Evolutionary conservation across 2,888 invertebrate species (phyloP).

Genomic region (Yponomeuta plumbellus): DNA sequence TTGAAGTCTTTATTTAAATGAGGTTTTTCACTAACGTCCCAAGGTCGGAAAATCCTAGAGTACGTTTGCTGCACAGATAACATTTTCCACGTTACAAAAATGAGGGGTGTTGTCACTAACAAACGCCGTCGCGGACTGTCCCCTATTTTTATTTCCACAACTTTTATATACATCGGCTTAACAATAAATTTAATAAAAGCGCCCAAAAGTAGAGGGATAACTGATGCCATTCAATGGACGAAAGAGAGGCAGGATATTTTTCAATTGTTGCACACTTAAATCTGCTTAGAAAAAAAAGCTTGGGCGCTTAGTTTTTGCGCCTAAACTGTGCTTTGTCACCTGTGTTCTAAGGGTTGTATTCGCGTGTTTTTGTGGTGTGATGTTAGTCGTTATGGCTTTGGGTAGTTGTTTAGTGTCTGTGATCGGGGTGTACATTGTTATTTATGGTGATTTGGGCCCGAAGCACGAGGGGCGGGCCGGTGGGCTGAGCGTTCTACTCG

Average conservation of each 20-base stretch:
- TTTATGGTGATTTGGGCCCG: conserved; percentile 74
- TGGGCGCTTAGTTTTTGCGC: conserved; percentile 10
- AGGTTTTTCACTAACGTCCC: conserved; percentile 70
- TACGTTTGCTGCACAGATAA: conserved; percentile 55
- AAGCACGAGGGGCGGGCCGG: conserved; percentile 68
- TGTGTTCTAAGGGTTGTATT: conserved; percentile 25
- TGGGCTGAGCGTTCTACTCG: conserved; percentile 63
- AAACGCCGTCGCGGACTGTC: conserved; percentile 55
- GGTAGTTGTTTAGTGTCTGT: conserved; percentile 57
- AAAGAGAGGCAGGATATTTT: conserved; percentile 72
- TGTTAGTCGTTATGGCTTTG: conserved; percentile 30
- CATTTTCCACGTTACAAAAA: conserved; percentile 40
- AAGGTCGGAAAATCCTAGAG: conserved; percentile 78
- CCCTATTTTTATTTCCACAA: conserved; percentile 66
- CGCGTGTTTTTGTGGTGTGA: conserved; percentile 23
- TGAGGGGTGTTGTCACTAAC: conserved; percentile 46
- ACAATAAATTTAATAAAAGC: conserved; percentile 75
- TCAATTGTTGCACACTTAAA: conserved; percentile 74
- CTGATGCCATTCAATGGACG: conserved; percentile 60
- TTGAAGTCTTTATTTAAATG: conserved; percentile 15
- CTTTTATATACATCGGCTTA: conserved; percentile 73
- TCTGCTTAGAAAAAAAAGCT: conserved; percentile 16
- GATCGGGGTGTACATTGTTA: conserved; percentile 76
- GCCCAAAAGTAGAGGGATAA: conserved; percentile 63
- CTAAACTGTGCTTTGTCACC: conserved; percentile 30